Conservation (phyloP, 2,888 invertebrate species). For the Pseudococcus longispinus region DNA sequence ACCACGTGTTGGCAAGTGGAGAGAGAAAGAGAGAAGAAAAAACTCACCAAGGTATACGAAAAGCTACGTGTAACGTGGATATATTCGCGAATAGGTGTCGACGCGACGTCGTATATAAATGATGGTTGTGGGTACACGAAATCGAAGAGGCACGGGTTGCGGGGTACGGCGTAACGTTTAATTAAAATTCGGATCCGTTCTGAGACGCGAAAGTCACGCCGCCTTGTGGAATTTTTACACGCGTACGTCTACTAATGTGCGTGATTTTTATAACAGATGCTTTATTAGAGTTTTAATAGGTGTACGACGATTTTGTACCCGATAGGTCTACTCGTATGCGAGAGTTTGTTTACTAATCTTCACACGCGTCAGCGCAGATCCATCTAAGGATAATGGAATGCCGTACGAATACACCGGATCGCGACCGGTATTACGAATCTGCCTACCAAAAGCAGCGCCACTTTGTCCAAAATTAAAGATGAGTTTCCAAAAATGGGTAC, state of each 20-base stretch:
- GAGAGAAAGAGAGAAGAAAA: too few relatives aligned
- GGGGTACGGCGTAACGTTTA: neutral
- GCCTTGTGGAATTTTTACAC: neutral
- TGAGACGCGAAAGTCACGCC: slow-evolving; percentile 10
- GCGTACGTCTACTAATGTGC: slow-evolving; percentile 4
- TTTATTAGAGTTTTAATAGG: neutral
- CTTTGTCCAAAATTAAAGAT: neutral
- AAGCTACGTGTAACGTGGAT: too few relatives aligned
- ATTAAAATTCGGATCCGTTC: slow-evolving; percentile 7
- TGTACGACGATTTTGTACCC: neutral
- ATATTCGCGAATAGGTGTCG: too few relatives aligned
- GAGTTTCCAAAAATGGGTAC: neutral
- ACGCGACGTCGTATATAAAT: too few relatives aligned
- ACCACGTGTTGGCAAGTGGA: too few relatives aligned
- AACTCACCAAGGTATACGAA: too few relatives aligned
- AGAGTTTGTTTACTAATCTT: neutral
- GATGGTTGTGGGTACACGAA: neutral
- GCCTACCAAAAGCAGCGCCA: neutral
- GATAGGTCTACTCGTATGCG: neutral
- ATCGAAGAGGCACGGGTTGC: neutral
- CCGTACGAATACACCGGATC: neutral
- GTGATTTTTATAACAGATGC: slow-evolving; percentile 16
- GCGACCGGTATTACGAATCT: neutral
- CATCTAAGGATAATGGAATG: neutral
- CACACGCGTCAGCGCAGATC: neutral